Evolutionary conservation across 2,113 vertebrate genomes (phyloP).

Genomic region (Corvus moneduloides): DNA sequence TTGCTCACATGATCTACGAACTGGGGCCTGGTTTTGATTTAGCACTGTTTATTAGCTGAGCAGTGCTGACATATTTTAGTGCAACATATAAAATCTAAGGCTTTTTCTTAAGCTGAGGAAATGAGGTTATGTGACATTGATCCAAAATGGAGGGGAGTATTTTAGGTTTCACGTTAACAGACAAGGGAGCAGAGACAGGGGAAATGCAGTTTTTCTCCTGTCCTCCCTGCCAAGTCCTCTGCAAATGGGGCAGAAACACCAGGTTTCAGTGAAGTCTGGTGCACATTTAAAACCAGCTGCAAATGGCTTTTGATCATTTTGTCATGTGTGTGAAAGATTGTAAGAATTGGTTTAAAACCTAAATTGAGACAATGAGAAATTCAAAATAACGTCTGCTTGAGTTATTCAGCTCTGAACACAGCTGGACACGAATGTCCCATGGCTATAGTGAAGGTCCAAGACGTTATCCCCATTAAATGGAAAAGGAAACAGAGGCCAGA

Average conservation of each 20-base stretch:
- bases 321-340: neutral
- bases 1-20: constrained; percentile 50
- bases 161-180: constrained; percentile 49
- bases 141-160: constrained; percentile 66
- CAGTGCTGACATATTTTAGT: constrained; percentile 70
- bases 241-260: constrained; percentile 47
- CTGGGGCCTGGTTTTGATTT: constrained; percentile 66
- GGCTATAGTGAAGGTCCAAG: neutral
- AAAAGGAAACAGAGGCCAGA: neutral
- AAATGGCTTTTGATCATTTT: constrained; percentile 26
- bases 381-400: neutral
- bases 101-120: constrained; percentile 72
- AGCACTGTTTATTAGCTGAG: constrained; percentile 63
- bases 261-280: neutral
- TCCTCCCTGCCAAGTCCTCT: constrained; percentile 28
- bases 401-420: neutral
- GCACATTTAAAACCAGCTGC: neutral
- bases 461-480: neutral
- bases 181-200: constrained; percentile 10
- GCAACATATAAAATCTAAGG: constrained; percentile 69
- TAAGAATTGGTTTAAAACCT: neutral
- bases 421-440: neutral
- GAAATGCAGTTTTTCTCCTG: constrained; percentile 8
- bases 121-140: constrained; percentile 74
- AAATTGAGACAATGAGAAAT: neutral